These are phyloP conservation scores for Anableps anableps DNA, from an alignment of 2,797 vertebrate species.

Conservation along the genomic window DNA sequence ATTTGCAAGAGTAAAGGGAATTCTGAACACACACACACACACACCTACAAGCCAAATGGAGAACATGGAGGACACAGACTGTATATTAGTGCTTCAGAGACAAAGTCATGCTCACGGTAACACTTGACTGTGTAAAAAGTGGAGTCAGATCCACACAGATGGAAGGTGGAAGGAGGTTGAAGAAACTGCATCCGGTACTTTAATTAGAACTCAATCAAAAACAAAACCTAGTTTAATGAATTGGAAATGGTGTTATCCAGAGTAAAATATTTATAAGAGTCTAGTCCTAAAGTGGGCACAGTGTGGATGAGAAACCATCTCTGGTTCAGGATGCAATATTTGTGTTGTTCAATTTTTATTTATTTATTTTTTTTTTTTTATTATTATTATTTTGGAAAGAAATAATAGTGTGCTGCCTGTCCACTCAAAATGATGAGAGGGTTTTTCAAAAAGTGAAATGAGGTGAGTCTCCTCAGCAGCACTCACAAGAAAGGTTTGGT, in stretches of 20 bases:
- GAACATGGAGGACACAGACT: conserved; percentile 43
- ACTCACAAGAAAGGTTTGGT: background rate
- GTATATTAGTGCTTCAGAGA: conserved; percentile 68
- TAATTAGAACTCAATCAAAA: conserved; percentile 72
- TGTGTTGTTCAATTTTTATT: conserved; percentile 24
- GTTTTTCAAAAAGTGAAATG: background rate
- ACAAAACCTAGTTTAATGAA: conserved; percentile 75
- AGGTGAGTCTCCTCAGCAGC: background rate
- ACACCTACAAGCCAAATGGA: conserved; percentile 16
- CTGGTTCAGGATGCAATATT: conserved; percentile 35
- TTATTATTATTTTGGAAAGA: too few relatives aligned
- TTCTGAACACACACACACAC: conserved; percentile 7
- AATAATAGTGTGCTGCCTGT: background rate
- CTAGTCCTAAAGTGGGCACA: conserved; percentile 18
- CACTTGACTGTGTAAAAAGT: conserved; percentile 42
- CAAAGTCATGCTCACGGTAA: conserved; percentile 69
- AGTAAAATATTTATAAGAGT: conserved; percentile 51
- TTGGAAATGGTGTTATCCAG: conserved; percentile 74
- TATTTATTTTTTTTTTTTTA: background rate
- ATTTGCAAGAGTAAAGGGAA: background rate
- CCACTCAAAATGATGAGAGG: background rate
- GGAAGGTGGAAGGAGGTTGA: conserved; percentile 20
- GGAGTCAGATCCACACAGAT: conserved; percentile 26
- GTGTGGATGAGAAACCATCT: conserved; percentile 33
- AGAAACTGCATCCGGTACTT: conserved; percentile 49